Base-by-base conservation (phyloP, 2,888 invertebrate species). In the Keiferia lycopersicella region DNA sequence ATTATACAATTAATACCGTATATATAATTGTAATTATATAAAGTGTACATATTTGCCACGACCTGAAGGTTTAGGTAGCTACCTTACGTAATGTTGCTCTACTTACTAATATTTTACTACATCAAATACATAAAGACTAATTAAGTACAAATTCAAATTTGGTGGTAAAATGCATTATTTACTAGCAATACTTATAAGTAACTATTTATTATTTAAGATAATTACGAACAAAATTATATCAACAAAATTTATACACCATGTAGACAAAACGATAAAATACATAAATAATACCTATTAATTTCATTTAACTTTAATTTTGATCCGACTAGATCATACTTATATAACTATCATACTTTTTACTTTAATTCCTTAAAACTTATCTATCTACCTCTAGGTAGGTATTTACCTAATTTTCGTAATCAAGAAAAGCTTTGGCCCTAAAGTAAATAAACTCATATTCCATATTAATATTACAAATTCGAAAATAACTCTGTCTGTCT, bases 141-240 rank as follows among this genome's bases (percentile, higher is more conserved):
- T 86, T 87, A 87, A 87, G 86, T 87, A 86, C 86, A 80, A 72
- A 72, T n/a, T 71, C 68, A 68, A 74, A 73, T 82, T 86, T 83
- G 81, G 82, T 83, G 80, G 76, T 79, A 73, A 84, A 86, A 85
- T 84, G 83, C 82, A 79, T 71, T 60, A 61, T 20, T 60, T 59
- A 39, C 11, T 39, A 59, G 8, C 8, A 39, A 16, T 18, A 18
- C 18, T 38, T 34, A 30, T n/a, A 11, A 45, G n/a, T n/a, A n/a
- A 26, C 14, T 22, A 56, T 11, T 26, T 39, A 2, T 12, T 18
- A 18, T 39, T 18, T 16, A 18, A 20, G 12, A 10, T 12, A n/a
- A n/a, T n/a, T n/a, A 51, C 12, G 22, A 51, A 20, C 11, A 12
- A 56, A 56, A 56, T n/a, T 34, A 56, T 16, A 22, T 58, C n/a